Evolutionary conservation across 2,113 vertebrate species (phyloP).

Genomic region (Carlito syrichta): DNA sequence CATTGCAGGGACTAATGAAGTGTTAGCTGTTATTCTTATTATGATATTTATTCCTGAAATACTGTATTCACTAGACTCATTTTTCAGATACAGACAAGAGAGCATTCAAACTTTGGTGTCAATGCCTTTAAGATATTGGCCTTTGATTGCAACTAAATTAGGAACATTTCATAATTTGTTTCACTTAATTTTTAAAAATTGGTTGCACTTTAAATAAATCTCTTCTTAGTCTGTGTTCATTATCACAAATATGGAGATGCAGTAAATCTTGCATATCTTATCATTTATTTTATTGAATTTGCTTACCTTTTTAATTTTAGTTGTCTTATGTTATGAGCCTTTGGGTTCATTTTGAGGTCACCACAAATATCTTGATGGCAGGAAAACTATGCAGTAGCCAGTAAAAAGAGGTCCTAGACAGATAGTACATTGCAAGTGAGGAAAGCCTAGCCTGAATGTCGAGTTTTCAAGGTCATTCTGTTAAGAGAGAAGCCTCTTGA

Average conservation of each 20-base stretch:
- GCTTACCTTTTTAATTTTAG: background rate
- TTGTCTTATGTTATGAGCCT: background rate
- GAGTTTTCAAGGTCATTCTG: background rate
- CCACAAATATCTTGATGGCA: background rate
- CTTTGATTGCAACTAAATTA: background rate
- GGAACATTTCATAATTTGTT: background rate
- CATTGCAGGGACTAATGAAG: background rate
- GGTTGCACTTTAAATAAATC: background rate
- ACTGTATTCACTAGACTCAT: background rate
- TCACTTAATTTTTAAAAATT: background rate
- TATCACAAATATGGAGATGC: background rate
- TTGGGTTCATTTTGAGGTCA: background rate
- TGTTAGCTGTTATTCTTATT: background rate
- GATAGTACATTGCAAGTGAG: background rate
- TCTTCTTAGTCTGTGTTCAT: background rate
- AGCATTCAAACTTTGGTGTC: background rate
- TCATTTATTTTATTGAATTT: background rate
- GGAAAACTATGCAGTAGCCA: background rate
- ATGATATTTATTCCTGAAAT: background rate
- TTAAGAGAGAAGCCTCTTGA: background rate
- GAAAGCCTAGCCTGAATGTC: background rate
- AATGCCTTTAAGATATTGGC: background rate
- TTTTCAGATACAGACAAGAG: background rate
- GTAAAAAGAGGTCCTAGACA: background rate
- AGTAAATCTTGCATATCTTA: background rate